A percentile compares a stretch with the other conserved stretches of the same genome.
Evolutionary conservation across 2,888 invertebrate genomes (phyloP).

Genomic region (Acleris holmiana): DNA sequence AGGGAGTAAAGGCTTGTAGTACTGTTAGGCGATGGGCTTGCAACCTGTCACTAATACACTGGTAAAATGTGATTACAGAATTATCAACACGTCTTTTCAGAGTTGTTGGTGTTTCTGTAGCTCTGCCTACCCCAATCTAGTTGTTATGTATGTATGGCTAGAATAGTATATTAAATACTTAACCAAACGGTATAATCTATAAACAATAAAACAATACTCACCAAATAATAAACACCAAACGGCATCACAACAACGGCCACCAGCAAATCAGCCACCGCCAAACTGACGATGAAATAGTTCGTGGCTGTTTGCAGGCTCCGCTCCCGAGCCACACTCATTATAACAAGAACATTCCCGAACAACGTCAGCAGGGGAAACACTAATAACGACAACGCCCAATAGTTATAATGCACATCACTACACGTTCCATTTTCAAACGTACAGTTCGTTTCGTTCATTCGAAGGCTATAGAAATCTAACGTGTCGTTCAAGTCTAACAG

Average conservation of each 20-base stretch:
- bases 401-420: constrained; percentile 85
- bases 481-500: constrained; percentile 59
- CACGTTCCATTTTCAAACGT: constrained; percentile 68
- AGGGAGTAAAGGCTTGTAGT: too few species aligned
- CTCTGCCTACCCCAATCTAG: too few species aligned
- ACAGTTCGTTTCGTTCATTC: constrained; percentile 60
- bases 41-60: too few species aligned
- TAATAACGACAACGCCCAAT: constrained; percentile 94
- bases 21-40: too few species aligned
- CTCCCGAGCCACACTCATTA: constrained; percentile 96
- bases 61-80: too few species aligned
- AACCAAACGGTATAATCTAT: background rate
- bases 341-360: constrained; percentile 98
- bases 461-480: constrained; percentile 50
- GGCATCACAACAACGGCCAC: constrained; percentile 99
- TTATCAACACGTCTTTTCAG: too few species aligned
- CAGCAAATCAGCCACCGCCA: constrained; percentile 97
- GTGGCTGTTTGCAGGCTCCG: constrained; percentile 97
- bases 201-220: constrained; percentile 83
- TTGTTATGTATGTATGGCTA: too few species aligned
- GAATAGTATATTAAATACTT: too few species aligned
- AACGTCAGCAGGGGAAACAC: constrained; percentile 96
- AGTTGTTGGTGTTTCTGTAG: too few species aligned
- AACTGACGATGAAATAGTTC: constrained; percentile 99
- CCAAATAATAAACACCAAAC: constrained; percentile 99